Conservation (phyloP, 2,797 vertebrate genomes). For the Pangasius larnaudii region DNA sequence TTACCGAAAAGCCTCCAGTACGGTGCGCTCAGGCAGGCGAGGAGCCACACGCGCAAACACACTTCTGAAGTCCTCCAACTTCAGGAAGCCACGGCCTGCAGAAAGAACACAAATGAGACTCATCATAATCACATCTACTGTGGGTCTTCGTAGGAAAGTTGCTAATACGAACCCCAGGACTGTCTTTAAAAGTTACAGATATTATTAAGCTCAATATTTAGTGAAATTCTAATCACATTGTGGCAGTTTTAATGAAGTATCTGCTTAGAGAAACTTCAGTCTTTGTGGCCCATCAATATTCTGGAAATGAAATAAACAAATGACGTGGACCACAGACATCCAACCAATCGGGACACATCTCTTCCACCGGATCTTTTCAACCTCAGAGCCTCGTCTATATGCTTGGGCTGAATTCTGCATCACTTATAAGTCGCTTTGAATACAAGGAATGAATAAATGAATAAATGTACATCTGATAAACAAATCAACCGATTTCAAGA, state of each 20-base stretch:
- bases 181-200: neutral
- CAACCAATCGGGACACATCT: neutral
- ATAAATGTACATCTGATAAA: conserved; percentile 17
- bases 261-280: neutral
- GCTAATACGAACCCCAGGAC: neutral
- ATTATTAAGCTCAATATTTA: conserved; percentile 1
- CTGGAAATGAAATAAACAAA: neutral
- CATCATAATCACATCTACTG: neutral
- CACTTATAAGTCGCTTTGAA: neutral
- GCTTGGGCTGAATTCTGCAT: neutral
- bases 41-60: conserved; percentile 71
- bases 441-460: neutral
- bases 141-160: neutral
- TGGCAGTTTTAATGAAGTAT: neutral
- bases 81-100: conserved; percentile 75
- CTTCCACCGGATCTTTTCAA: neutral
- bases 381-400: neutral
- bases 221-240: neutral
- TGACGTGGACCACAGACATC: neutral
- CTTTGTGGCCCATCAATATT: neutral
- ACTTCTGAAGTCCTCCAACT: conserved; percentile 77
- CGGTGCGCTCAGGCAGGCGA: conserved; percentile 68
- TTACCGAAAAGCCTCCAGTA: conserved; percentile 76
- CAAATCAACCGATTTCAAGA: neutral
- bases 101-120: conserved; percentile 6